These are phyloP conservation scores for Thecocarcelia acutangulata DNA, from an alignment of 2,888 invertebrate genomes.

Conservation along the genomic window DNA sequence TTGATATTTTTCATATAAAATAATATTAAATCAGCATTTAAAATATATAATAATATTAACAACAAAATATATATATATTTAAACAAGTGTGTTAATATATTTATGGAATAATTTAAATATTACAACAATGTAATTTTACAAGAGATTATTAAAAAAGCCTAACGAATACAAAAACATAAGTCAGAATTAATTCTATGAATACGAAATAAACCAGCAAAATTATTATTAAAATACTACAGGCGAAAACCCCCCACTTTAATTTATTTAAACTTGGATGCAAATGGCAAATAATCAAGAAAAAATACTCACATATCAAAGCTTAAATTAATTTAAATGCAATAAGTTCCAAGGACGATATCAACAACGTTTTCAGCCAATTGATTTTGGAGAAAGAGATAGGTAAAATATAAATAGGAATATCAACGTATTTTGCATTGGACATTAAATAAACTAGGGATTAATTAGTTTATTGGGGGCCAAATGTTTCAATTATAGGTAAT, in stretches of 20 bases:
- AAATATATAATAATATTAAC: background rate
- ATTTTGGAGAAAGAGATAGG: too few species aligned
- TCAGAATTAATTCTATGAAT: conserved; percentile 49
- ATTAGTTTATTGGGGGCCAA: too few species aligned
- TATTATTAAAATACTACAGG: conserved; percentile 10
- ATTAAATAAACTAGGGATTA: too few species aligned
- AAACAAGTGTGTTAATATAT: conserved; percentile 4
- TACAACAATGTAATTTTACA: conserved; percentile 50
- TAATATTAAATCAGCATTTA: conserved; percentile 39
- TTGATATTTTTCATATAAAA: background rate
- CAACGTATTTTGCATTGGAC: too few species aligned
- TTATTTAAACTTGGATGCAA: background rate
- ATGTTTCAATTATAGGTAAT: too few species aligned
- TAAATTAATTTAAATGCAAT: background rate
- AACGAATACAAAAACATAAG: conserved; percentile 62
- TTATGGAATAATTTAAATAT: conserved; percentile 61
- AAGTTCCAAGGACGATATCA: background rate
- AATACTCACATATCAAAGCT: background rate
- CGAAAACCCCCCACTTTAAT: too few species aligned
- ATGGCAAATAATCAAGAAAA: background rate
- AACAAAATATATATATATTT: conserved; percentile 23
- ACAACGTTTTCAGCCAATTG: too few species aligned
- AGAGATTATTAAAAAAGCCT: conserved; percentile 54
- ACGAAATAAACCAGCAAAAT: background rate
- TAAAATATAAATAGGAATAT: too few species aligned